phyloP scores from a whole-genome alignment of 1,140 invertebrate species.

The Bombus pyrosoma region DNA sequence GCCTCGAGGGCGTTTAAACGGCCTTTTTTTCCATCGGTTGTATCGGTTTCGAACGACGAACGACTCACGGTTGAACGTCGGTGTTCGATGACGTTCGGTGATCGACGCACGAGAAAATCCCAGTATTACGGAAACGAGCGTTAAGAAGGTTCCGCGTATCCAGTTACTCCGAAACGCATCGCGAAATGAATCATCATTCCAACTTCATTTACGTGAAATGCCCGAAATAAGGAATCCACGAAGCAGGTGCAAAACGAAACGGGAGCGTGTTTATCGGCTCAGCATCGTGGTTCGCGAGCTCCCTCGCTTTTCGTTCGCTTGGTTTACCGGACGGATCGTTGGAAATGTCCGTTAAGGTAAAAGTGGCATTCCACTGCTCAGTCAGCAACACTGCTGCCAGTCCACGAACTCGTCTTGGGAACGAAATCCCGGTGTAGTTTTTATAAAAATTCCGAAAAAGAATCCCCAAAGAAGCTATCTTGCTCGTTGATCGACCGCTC shows the following conservation, averaged over 20 bases:
- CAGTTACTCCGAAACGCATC: neutral
- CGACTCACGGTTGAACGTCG: neutral
- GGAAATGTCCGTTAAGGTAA: constrained; percentile 63
- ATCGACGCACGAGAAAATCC: neutral
- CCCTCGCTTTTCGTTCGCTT: constrained; percentile 33
- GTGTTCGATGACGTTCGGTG: neutral
- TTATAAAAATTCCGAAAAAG: constrained; percentile 36
- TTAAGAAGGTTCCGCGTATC: neutral
- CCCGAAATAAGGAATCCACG: neutral
- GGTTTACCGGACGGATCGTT: constrained; percentile 47
- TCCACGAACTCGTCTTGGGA: constrained; percentile 39
- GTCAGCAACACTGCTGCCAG: constrained; percentile 8
- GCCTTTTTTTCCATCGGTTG: neutral
- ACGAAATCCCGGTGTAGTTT: constrained; percentile 31
- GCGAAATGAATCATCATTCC: neutral
- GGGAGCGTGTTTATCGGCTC: constrained; percentile 37
- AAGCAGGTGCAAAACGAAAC: constrained; percentile 40
- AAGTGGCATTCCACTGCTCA: constrained; percentile 60
- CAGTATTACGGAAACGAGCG: too few relatives aligned
- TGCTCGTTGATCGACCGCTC: neutral
- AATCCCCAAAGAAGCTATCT: constrained; percentile 15
- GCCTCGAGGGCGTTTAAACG: neutral
- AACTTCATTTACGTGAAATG: neutral
- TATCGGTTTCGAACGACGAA: neutral
- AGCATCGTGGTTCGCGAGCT: constrained; percentile 8